These are phyloP conservation scores for Callinectes sapidus DNA, from an alignment of 2,888 invertebrate genomes.

Conservation along the genomic window DNA sequence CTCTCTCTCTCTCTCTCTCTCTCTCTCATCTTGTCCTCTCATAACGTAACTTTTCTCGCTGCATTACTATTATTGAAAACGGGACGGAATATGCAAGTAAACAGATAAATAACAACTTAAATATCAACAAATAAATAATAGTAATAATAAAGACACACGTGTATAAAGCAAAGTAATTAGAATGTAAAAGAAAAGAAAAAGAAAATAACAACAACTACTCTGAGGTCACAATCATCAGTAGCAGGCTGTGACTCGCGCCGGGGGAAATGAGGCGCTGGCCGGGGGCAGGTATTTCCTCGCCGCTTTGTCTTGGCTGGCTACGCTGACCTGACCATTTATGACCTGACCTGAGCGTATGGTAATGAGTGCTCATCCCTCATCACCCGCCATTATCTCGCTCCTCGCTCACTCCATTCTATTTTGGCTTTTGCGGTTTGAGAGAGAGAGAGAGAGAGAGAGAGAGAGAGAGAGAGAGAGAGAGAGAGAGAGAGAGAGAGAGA, in stretches of 20 bases:
- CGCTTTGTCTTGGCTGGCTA: neutral
- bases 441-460: neutral
- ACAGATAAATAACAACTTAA: too few species aligned
- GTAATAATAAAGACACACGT: neutral
- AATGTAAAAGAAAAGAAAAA: neutral
- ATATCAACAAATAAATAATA: neutral
- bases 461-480: conserved; percentile 35
- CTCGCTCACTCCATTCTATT: neutral
- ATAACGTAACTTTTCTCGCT: too few species aligned
- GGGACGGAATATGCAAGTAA: too few species aligned
- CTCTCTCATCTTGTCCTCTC: too few species aligned
- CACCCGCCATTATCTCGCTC: neutral
- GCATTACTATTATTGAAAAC: too few species aligned
- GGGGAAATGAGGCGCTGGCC: neutral
- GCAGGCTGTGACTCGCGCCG: neutral
- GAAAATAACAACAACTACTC: neutral
- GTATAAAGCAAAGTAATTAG: neutral
- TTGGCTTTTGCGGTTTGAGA: neutral
- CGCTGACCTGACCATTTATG: conserved; percentile 15
- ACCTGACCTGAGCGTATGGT: conserved; percentile 23
- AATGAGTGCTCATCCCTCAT: conserved; percentile 22
- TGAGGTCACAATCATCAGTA: neutral
- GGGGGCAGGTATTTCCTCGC: neutral
- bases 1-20: neutral
- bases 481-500: conserved; percentile 18